A percentile compares a stretch with the other conserved stretches of the same genome.
Conservation (phyloP, 2,113 vertebrate genomes). For the Zosterops borbonicus region DNA sequence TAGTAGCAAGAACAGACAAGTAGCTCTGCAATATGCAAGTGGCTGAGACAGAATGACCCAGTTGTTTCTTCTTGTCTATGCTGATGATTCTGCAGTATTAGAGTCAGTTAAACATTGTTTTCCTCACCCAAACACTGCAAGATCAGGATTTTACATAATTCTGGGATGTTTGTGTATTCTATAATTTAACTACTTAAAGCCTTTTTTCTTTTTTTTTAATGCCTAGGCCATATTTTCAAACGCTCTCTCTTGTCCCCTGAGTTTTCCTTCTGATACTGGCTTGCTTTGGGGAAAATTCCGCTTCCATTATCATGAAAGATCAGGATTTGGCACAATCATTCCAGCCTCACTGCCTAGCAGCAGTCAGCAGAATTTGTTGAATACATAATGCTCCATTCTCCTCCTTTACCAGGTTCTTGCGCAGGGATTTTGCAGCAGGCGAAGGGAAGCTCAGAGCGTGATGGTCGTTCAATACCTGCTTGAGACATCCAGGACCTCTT, state of each 20-base stretch:
- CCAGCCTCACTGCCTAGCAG: constrained; percentile 33
- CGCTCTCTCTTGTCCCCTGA: not conserved
- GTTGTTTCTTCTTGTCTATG: constrained; percentile 19
- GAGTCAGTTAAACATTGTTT: constrained; percentile 19
- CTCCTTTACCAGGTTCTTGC: constrained; percentile 16
- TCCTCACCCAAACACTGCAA: not conserved
- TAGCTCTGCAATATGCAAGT: constrained; percentile 25
- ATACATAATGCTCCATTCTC: constrained; percentile 38
- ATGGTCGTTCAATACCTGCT: not conserved
- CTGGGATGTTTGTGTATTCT: not conserved
- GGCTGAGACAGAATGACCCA: constrained; percentile 56
- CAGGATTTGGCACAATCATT: constrained; percentile 32
- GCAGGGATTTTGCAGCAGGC: not conserved
- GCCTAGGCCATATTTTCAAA: not conserved
- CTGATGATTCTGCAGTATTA: constrained; percentile 45
- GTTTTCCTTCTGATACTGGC: not conserved
- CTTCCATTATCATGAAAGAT: not conserved
- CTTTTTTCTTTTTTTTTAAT: not conserved
- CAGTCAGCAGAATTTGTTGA: constrained; percentile 55
- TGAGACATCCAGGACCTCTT: not conserved
- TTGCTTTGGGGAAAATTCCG: constrained; percentile 36
- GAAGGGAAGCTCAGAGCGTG: not conserved
- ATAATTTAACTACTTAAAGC: not conserved
- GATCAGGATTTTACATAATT: not conserved
- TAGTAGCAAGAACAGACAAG: constrained; percentile 21